Percentiles rank a stretch among this genome's conserved stretches.
phyloP scores from a whole-genome alignment of 92 coral and sea anemone genomes.

The Heteractis magnifica region DNA sequence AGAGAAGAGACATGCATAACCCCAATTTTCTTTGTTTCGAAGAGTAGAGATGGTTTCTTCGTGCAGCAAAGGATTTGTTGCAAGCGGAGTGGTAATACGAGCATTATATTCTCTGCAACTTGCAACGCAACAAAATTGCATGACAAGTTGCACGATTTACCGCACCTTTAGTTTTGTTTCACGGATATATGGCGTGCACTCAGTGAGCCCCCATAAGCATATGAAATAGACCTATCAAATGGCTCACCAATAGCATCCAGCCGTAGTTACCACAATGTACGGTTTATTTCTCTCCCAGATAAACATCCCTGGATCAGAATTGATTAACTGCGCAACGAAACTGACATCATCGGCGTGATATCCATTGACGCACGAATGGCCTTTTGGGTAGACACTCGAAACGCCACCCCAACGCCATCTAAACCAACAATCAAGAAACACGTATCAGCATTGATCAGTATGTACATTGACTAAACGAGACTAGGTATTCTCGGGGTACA shows the following conservation, averaged over 20 bases:
- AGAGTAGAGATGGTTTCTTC: too few relatives aligned
- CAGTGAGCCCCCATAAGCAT: neutral
- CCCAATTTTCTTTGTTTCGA: too few relatives aligned
- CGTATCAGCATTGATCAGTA: too few relatives aligned
- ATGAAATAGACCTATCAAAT: neutral
- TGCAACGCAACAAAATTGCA: too few relatives aligned
- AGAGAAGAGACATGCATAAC: too few relatives aligned
- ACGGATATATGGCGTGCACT: too few relatives aligned
- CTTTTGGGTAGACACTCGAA: conserved; percentile 70
- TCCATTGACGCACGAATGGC: conserved; percentile 73
- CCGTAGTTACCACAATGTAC: conserved; percentile 66
- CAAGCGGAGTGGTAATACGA: neutral
- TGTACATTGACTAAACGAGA: too few relatives aligned
- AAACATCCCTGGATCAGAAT: conserved; percentile 64
- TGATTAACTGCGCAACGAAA: conserved; percentile 64
- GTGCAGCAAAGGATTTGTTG: neutral
- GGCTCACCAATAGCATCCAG: conserved; percentile 80
- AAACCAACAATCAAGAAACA: neutral
- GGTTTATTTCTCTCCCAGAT: conserved; percentile 79
- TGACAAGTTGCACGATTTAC: neutral
- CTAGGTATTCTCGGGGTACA: too few relatives aligned
- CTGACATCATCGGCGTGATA: conserved; percentile 71
- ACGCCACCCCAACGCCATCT: conserved; percentile 93
- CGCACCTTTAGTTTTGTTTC: neutral
- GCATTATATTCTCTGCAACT: too few relatives aligned